Evolutionary conservation across 2,797 vertebrate species (phyloP), one percentile per base, ranked within the genome.

Genomic region (Sebastes alutus): DNA sequence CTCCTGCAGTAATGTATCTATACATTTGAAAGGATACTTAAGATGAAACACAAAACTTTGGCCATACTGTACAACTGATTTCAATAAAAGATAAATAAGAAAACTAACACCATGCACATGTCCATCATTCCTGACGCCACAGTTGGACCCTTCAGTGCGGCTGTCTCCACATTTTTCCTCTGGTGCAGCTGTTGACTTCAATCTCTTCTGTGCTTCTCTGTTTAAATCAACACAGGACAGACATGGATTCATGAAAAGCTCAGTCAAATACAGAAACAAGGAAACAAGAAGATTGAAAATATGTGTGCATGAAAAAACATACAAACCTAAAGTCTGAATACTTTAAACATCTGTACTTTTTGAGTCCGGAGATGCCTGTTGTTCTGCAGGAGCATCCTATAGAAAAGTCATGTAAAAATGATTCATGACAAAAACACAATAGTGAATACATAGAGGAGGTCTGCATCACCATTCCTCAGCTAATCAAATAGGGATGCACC

Each of bases 311-410:
- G 5, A 64, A 67, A 78, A 78, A 75, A 80, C 14, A 2, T 29
- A 78, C 86, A 75, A 77, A 93, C 89, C 88, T 13, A 10, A 14
- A 78, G 1, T 49, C 8, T 49, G 42, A 73, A 60, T 30, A 20
- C 22, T 71, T 88, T 67, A 94, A 64, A 95, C 94, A 0, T 56
- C 79, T 20, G 94, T 95, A 87, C 14, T 95, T 82, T 92, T 95
- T 65, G 89, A 46, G 66, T 93, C 88, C 9, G 2, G 23, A 25
- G 85, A 4, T 1, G 10, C 22, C 2, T 66, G 69, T 42, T 81
- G 85, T 49, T 80, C 89, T 76, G 72, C 84, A 42, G 85, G 13
- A 72, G 55, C 72, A 11, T 87, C 90, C 94, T 94, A 54, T 20
- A 86, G 25, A 75, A 59, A 12, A 70, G 67, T 14, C 1, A 8